Base-by-base conservation (phyloP, 2,113 vertebrate genomes). In the Misgurnus mizolepis region DNA sequence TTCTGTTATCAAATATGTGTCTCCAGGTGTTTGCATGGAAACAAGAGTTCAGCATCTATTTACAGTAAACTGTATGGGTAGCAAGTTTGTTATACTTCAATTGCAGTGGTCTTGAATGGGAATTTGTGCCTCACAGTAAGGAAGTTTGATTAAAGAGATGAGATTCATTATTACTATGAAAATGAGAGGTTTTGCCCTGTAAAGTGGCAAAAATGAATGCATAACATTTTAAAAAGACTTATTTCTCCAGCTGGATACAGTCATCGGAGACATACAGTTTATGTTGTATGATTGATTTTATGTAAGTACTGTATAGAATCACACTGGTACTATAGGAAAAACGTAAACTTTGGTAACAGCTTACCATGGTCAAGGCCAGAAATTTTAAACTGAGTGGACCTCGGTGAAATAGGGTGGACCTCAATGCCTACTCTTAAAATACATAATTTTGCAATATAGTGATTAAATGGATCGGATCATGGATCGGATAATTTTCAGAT, bases 41-140 rank as follows among this genome's bases (percentile, higher is more conserved):
- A n/a, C 53, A 56, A 56, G 15, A 10, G 17, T 9, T 60, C 70
- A 43, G 10, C 15, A 72, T 58, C 9, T 10, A 0, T 45, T 73
- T 45, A 60, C 17, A 45, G 53, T 3, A 18, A 53, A 14, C 39
- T 43, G 53, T 72, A 6, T 40, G 70, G 70, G 55, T 45, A 60
- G 45, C 5, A n/a, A 79, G 61, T 22, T 22, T 22, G 22, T 22
- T 22, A 22, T 22, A 22, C 22, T 22, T 22, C 22, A 22, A 22
- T 60, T 40, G 15, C 58, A 75, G 47, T 75, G 41, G 45, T 66
- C 49, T 80, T 49, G 55, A 67, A 76, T 81, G 15, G 67, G 60
- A 75, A n/a, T n/a, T 7, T n/a, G 17, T 2, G 7, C 7, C 47
- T 47, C 43, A 56, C 41, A 68, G 1, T 47, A 27, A 49, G 58